Evolutionary conservation across 1,140 invertebrate species (phyloP), one percentile per base, ranked within the genome.

Genomic region (Drosophila neocordata): DNA sequence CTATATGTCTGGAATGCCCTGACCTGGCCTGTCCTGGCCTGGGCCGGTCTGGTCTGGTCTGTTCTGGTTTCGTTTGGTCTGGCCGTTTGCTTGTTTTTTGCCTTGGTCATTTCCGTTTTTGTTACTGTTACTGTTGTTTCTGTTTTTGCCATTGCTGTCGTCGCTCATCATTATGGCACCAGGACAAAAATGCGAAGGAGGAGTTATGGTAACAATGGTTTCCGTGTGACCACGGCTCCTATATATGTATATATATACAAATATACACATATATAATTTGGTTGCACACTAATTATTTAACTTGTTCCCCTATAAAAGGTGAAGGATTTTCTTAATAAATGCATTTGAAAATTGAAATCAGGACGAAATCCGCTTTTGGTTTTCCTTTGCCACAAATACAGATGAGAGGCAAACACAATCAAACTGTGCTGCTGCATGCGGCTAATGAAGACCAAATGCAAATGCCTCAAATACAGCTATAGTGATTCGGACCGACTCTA

Each of bases 61-160:
- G 20, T 15, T 9, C 44, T 48, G 41, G 13, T 8, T n/a, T 20
- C n/a, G n/a, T n/a, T n/a, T n/a, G 12, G 52, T 35, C 20, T 53
- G 35, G 65, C 57, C 20, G 59, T 73, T 70, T 77, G 73, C 67
- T 69, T 57, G 69, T 67, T 81, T 73, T 80, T 87, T 85, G 73
- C 74, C 73, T 71, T 82, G 79, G 83, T 88, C 83, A 87, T 87
- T 88, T 88, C 83, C 83, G 83, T 79, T 88, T 78, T 82, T 87
- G 73, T 57, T 66, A 22, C 61, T 51, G 65, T 57, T 61, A 31
- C 56, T 75, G 48, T 41, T 62, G 58, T 65, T 62, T 61, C 66
- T 83, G 70, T 62, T 88, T 82, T 79, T 69, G 67, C 52, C 41
- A 44, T 56, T 69, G 55, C 79, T 88, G 75, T 88, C 76, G 74